phyloP scores from a whole-genome alignment of 2,888 invertebrate species.

The Odontocerum albicorne region DNA sequence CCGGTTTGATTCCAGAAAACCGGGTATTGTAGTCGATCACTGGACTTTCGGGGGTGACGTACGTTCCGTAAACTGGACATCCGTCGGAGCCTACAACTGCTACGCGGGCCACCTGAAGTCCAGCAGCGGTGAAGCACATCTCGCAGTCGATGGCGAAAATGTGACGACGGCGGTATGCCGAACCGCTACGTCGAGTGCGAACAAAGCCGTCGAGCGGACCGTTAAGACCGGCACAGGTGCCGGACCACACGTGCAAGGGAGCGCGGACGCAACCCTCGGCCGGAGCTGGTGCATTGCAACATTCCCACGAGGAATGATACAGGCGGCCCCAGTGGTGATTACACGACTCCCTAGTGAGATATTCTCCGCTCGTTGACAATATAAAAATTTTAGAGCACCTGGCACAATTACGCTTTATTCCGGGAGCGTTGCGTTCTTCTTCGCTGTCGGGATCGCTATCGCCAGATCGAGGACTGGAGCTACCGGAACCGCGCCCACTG shows the following conservation, averaged over 20 bases:
- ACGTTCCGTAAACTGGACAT: constrained; percentile 76
- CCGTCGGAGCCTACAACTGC: constrained; percentile 79
- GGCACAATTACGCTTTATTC: constrained; percentile 64
- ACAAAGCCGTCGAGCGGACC: constrained; percentile 72
- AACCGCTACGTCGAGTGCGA: constrained; percentile 57
- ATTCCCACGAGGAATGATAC: constrained; percentile 59
- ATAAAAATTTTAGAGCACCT: constrained; percentile 74
- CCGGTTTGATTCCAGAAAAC: constrained; percentile 86
- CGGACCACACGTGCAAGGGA: constrained; percentile 77
- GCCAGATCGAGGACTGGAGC: constrained; percentile 51
- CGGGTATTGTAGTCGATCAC: constrained; percentile 94
- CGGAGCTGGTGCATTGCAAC: constrained; percentile 60
- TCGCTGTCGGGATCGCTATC: constrained; percentile 60
- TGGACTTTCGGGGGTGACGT: constrained; percentile 78
- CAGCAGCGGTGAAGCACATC: constrained; percentile 90
- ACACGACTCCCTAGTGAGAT: constrained; percentile 75
- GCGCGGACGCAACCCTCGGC: constrained; percentile 67
- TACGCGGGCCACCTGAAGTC: constrained; percentile 85
- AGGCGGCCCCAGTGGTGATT: constrained; percentile 87
- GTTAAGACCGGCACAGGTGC: constrained; percentile 68
- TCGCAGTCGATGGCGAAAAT: constrained; percentile 93
- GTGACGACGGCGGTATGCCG: constrained; percentile 46
- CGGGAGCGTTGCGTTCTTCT: constrained; percentile 28
- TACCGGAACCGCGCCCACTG: constrained; percentile 58
- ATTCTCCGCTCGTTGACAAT: constrained; percentile 70